These are phyloP conservation scores for Drosophila pseudotalamancana DNA, from an alignment of 2,888 invertebrate species.

Conservation along the genomic window DNA sequence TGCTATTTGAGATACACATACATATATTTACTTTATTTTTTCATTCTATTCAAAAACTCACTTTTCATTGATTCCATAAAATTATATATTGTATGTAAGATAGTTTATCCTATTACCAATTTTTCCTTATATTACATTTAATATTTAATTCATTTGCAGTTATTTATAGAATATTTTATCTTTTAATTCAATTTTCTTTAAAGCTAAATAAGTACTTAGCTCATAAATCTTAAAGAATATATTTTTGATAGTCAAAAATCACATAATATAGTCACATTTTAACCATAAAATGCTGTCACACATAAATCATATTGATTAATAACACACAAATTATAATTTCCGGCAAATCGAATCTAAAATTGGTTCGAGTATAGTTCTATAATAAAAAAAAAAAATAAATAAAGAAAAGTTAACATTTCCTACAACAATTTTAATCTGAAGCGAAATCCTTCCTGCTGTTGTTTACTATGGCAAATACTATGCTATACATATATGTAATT, in stretches of 20 bases:
- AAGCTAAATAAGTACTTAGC: no score
- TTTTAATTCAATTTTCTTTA: no score
- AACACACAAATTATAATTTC: conserved; percentile 1
- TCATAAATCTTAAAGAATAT: no score
- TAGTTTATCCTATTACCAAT: no score
- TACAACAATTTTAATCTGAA: not conserved
- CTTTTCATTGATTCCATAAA: no score
- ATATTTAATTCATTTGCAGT: no score
- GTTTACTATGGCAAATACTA: conserved; percentile 20
- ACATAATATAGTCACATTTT: not conserved
- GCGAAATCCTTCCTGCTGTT: conserved; percentile 26
- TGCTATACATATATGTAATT: not conserved
- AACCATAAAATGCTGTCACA: not conserved
- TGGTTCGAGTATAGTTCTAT: not conserved
- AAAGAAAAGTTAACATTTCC: conserved; percentile 3
- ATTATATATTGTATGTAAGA: no score
- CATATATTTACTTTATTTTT: not conserved
- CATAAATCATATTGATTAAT: not conserved
- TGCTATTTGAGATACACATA: not conserved
- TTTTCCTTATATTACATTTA: no score
- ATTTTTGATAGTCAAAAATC: not conserved
- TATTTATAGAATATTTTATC: no score
- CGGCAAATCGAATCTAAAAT: conserved; percentile 9
- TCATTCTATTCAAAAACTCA: not conserved
- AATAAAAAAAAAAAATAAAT: not conserved